These are phyloP conservation scores for Micromesistius poutassou DNA, from an alignment of 2,797 vertebrate genomes.

Conservation along the genomic window DNA sequence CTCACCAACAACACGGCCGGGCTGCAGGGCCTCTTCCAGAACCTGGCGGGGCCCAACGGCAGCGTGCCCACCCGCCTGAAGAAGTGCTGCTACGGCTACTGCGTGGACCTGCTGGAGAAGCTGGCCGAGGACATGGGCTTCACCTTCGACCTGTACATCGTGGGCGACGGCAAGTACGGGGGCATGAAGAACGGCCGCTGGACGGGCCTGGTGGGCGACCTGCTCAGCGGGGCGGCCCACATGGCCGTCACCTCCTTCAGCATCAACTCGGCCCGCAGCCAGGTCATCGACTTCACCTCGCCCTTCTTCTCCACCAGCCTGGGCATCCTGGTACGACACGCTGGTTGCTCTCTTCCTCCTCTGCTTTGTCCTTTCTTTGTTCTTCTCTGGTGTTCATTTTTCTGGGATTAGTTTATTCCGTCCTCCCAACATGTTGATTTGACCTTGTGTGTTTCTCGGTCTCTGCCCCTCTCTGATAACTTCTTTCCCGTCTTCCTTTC, in stretches of 20 bases:
- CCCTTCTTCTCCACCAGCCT: slow-evolving; percentile 98
- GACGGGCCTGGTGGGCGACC: slow-evolving; percentile 94
- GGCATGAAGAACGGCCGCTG: slow-evolving; percentile 92
- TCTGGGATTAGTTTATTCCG: background rate
- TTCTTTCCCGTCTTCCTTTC: no score
- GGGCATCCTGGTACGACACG: slow-evolving; percentile 82
- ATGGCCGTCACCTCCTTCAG: slow-evolving; percentile 96
- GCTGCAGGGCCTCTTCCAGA: slow-evolving; percentile 82
- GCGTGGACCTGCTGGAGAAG: slow-evolving; percentile 93
- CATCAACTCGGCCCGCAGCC: slow-evolving; percentile 95
- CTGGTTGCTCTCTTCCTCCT: background rate
- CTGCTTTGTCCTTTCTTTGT: background rate
- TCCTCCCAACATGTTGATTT: background rate
- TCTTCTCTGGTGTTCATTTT: background rate
- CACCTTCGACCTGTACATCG: slow-evolving; percentile 93
- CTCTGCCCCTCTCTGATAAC: no score
- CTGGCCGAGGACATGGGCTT: slow-evolving; percentile 96
- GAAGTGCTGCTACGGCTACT: slow-evolving; percentile 97
- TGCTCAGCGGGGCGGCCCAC: slow-evolving; percentile 89
- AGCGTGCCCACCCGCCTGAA: slow-evolving; percentile 83
- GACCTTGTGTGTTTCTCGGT: background rate
- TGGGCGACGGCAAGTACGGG: slow-evolving; percentile 95
- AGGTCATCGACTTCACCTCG: slow-evolving; percentile 97
- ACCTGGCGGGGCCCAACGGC: slow-evolving; percentile 80
- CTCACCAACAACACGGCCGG: slow-evolving; percentile 85